Conservation (phyloP, 2,113 vertebrate genomes). For the Rhynchopsitta pachyrhyncha region DNA sequence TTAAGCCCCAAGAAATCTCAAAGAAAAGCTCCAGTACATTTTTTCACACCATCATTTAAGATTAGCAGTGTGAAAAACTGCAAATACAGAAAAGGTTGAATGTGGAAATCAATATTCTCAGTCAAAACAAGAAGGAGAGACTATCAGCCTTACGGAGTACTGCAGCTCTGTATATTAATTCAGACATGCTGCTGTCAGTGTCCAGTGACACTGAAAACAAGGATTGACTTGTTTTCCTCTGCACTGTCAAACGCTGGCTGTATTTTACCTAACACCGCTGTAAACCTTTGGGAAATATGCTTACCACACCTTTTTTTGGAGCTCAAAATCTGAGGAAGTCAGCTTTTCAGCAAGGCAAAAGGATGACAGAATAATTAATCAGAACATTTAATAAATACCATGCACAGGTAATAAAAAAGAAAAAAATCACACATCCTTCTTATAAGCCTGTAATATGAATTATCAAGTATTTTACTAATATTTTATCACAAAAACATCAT, state of each 20-base stretch:
- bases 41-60: constrained; percentile 19
- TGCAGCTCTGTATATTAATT: background rate
- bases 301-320: background rate
- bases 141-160: background rate
- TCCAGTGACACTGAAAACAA: constrained; percentile 10
- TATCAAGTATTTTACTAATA: background rate
- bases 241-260: background rate
- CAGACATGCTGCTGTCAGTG: background rate
- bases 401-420: background rate
- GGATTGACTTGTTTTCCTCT: background rate
- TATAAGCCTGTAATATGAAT: background rate
- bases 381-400: background rate
- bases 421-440: background rate
- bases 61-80: constrained; percentile 1
- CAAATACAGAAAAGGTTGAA: background rate
- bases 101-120: constrained; percentile 5
- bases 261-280: background rate
- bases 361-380: background rate
- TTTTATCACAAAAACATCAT: background rate
- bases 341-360: background rate
- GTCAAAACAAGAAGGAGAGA: background rate
- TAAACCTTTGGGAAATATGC: background rate
- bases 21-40: background rate
- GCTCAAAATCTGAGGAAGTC: background rate
- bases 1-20: background rate